Evolutionary conservation across 1,140 invertebrate genomes (phyloP), one percentile per base, ranked within the genome.

Genomic region (Bombus pyrosoma): DNA sequence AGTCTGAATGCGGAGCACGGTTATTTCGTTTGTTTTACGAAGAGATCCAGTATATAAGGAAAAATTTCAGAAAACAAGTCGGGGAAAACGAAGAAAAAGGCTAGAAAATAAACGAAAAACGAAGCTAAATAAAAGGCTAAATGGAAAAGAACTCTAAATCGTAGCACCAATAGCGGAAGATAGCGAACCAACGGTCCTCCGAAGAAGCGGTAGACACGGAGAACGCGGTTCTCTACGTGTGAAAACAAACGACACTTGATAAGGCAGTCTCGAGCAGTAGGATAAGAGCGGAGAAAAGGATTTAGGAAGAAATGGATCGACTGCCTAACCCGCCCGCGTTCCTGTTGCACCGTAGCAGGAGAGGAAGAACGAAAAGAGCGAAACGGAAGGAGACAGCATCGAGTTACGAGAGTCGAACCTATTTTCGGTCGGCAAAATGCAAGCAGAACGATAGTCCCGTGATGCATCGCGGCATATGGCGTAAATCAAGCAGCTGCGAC

Each of bases 401-500:
- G 81, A 89, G 87, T 90, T 85, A 91, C 85, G 85, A 89, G 80
- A 87, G 74, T 77, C 85, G 87, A 84, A 84, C 89, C 92, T 93
- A 93, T 93, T 93, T 92, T 93, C 87, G 90, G 91, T 92, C 81
- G 74, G 88, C 91, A 83, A 93, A 93, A 93, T 91, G 91, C 91
- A 93, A 91, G 91, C 87, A 88, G 90, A 89, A 92, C 89, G 92
- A 94, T 93, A 94, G 93, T 89, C 86, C 68, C 87, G 86, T 90
- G 93, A 93, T 93, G 90, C 92, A 91, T 92, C 91, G 91, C 90
- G 89, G 91, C 89, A 64, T 89, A 91, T 88, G 90, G 92, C 92
- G 94, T 94, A 94, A 94, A 94, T 94, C 94, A 94, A 94, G 93
- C 91, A 93, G 93, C 93, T 91, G 92, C 87, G 88, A 89, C 92